These are phyloP conservation scores for Xestia sexstrigata DNA, from an alignment of 2,888 invertebrate species.

Conservation along the genomic window DNA sequence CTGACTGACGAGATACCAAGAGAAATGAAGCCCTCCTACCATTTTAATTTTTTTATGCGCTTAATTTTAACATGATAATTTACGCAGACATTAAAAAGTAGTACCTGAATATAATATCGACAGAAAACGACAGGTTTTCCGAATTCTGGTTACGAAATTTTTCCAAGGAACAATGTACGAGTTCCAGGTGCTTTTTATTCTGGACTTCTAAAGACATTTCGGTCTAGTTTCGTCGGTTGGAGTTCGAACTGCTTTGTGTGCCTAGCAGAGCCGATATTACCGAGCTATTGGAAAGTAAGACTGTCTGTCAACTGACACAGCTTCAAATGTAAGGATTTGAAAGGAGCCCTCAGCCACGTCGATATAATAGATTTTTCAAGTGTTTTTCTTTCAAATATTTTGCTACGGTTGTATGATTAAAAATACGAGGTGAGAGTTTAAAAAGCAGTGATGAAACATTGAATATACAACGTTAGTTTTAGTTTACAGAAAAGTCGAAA, in stretches of 20 bases:
- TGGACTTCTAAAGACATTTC: slow-evolving; percentile 21
- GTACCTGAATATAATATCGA: not conserved
- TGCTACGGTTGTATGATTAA: not conserved
- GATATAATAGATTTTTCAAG: not conserved
- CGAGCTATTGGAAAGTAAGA: slow-evolving; percentile 33
- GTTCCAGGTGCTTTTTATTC: slow-evolving; percentile 22
- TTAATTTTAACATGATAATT: not conserved
- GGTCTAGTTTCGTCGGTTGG: slow-evolving; percentile 4
- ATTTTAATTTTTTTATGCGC: not conserved
- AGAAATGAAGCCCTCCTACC: not conserved
- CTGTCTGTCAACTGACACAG: slow-evolving; percentile 46
- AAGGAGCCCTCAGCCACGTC: not conserved
- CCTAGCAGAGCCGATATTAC: slow-evolving; percentile 19
- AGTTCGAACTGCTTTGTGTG: slow-evolving; percentile 28
- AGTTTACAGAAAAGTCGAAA: not conserved
- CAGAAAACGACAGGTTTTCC: not conserved
- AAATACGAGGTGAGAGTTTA: not conserved
- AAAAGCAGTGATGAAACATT: not conserved
- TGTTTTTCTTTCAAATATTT: slow-evolving; percentile 1
- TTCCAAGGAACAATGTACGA: not conserved
- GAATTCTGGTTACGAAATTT: not conserved
- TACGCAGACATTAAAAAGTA: not conserved
- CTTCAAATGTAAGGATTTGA: slow-evolving; percentile 32
- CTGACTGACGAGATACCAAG: not conserved
- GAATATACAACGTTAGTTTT: not conserved